phyloP scores from a whole-genome alignment of 2,113 vertebrate species.

The Sinocyclocheilus grahami region DNA sequence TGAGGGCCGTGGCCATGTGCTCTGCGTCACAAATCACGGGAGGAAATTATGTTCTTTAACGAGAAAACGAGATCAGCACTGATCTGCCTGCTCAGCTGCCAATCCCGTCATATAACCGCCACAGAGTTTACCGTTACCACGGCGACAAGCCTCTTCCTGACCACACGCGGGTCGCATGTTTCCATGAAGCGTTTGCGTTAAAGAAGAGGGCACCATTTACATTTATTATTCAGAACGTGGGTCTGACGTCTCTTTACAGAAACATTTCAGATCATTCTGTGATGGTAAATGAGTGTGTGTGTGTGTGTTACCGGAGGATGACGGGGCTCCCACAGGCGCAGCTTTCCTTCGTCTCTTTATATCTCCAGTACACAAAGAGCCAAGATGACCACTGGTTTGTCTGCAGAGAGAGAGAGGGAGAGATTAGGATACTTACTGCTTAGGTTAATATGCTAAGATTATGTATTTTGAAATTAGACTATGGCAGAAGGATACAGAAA shows the following conservation, averaged over 20 bases:
- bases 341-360: conserved; percentile 97
- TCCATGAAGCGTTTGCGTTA: neutral
- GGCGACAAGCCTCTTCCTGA: neutral
- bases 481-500: neutral
- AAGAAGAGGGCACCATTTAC: neutral
- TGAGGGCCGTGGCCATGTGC: neutral
- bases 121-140: neutral
- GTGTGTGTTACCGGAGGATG: conserved; percentile 79
- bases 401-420: conserved; percentile 67
- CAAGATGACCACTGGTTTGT: conserved; percentile 96
- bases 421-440: neutral
- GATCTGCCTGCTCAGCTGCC: conserved; percentile 13
- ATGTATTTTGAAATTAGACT: neutral
- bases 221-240: neutral
- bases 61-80: conserved; percentile 19
- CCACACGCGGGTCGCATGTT: neutral
- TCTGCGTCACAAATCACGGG: conserved; percentile 48
- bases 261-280: neutral
- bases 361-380: conserved; percentile 94
- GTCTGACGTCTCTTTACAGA: neutral
- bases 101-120: conserved; percentile 7
- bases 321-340: conserved; percentile 85
- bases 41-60: conserved; percentile 31
- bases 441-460: neutral
- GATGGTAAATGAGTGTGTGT: conserved; percentile 30